phyloP scores from a whole-genome alignment of 2,797 vertebrate species.

The Cryptoblepharus egeriae region DNA sequence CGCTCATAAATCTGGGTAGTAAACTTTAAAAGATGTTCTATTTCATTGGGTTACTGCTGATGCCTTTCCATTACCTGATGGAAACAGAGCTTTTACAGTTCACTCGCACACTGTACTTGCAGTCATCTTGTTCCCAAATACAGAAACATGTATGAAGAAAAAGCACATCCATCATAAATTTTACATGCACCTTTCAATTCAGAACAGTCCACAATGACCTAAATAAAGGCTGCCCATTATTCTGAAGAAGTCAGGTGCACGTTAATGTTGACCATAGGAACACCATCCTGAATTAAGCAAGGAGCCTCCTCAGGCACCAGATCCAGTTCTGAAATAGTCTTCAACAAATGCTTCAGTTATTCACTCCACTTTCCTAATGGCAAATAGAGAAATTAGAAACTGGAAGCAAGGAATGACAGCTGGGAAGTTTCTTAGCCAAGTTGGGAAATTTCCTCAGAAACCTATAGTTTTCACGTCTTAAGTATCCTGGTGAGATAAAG shows the following conservation, averaged over 20 bases:
- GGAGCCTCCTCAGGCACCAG: neutral
- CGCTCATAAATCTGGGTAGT: conserved; percentile 50
- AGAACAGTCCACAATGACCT: conserved; percentile 21
- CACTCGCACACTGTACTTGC: conserved; percentile 53
- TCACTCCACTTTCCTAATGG: neutral
- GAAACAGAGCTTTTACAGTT: conserved; percentile 62
- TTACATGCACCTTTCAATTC: conserved; percentile 32
- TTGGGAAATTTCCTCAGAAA: neutral
- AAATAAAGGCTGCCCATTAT: conserved; percentile 20
- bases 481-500: neutral
- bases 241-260: neutral
- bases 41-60: conserved; percentile 42
- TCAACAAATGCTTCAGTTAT: neutral
- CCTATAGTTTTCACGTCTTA: neutral
- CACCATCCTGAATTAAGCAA: conserved; percentile 17
- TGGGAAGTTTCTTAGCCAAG: neutral
- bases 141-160: conserved; percentile 29
- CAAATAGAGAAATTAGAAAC: neutral
- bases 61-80: conserved; percentile 35
- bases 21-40: conserved; percentile 59
- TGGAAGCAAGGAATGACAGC: neutral
- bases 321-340: neutral
- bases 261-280: neutral
- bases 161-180: neutral
- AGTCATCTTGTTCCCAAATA: conserved; percentile 46